phyloP scores from a whole-genome alignment of 2,888 invertebrate species.

The Luperina nickerlii region DNA sequence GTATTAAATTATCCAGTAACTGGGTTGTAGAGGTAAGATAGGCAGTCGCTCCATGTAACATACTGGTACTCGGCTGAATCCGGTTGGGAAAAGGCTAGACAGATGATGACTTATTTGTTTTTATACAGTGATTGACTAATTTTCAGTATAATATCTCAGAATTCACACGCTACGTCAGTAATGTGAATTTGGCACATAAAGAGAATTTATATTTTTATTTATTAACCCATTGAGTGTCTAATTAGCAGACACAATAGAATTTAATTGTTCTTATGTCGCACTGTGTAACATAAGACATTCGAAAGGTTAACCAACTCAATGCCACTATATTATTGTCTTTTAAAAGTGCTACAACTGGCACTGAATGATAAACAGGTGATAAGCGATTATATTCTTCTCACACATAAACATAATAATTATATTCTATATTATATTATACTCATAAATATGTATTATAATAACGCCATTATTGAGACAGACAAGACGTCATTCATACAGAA shows the following conservation, averaged over 20 bases:
- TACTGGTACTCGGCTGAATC: too few relatives aligned
- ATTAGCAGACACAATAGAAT: too few relatives aligned
- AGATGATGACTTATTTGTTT: too few relatives aligned
- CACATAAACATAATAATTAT: background rate
- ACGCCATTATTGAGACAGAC: constrained; percentile 1
- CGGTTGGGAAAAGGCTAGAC: too few relatives aligned
- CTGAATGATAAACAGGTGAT: constrained; percentile 28
- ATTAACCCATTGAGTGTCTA: too few relatives aligned
- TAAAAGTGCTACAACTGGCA: constrained; percentile 15
- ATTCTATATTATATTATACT: background rate
- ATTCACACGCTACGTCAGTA: background rate
- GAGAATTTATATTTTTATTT: background rate
- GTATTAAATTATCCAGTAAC: too few relatives aligned
- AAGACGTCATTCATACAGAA: constrained; percentile 17
- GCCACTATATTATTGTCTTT: background rate
- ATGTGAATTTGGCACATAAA: background rate
- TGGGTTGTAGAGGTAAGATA: too few relatives aligned
- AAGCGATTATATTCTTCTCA: constrained; percentile 16
- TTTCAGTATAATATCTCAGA: background rate
- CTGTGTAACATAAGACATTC: too few relatives aligned
- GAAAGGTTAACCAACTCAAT: background rate
- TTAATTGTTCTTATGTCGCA: too few relatives aligned
- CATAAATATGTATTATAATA: background rate
- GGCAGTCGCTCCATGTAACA: too few relatives aligned
- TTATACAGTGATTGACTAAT: background rate